Evolutionary conservation across 2,113 vertebrate genomes (phyloP).

Genomic region (Kryptolebias marmoratus): DNA sequence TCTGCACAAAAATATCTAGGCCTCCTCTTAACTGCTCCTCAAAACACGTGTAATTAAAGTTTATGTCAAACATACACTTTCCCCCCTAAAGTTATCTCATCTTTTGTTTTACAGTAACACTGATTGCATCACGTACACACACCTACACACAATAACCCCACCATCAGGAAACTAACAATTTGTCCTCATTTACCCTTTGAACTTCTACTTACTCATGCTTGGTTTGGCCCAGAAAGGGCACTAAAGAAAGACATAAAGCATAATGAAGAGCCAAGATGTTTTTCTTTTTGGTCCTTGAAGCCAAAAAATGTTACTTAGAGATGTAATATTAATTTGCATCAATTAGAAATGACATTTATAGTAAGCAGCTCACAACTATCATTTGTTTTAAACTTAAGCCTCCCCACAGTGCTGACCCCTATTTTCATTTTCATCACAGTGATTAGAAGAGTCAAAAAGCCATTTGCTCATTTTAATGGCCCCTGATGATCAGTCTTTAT

Average conservation of each 20-base stretch:
- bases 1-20: slow-evolving; percentile 22
- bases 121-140: slow-evolving; percentile 8
- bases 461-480: slow-evolving; percentile 60
- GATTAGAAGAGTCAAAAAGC: slow-evolving; percentile 49
- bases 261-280: slow-evolving; percentile 39
- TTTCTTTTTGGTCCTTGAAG: not conserved
- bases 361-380: not conserved
- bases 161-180: slow-evolving; percentile 41
- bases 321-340: slow-evolving; percentile 18
- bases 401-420: not conserved
- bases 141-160: slow-evolving; percentile 17
- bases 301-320: not conserved
- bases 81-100: slow-evolving; percentile 12
- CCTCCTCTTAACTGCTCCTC: slow-evolving; percentile 25
- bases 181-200: slow-evolving; percentile 49
- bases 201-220: slow-evolving; percentile 59
- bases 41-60: slow-evolving; percentile 34
- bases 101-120: slow-evolving; percentile 11
- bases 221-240: slow-evolving; percentile 50
- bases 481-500: slow-evolving; percentile 55
- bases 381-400: slow-evolving; percentile 22
- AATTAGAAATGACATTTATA: not conserved
- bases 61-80: slow-evolving; percentile 33
- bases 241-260: slow-evolving; percentile 56
- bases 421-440: slow-evolving; percentile 35